phyloP scores from a whole-genome alignment of 2,888 invertebrate genomes.

The Odontocerum albicorne region DNA sequence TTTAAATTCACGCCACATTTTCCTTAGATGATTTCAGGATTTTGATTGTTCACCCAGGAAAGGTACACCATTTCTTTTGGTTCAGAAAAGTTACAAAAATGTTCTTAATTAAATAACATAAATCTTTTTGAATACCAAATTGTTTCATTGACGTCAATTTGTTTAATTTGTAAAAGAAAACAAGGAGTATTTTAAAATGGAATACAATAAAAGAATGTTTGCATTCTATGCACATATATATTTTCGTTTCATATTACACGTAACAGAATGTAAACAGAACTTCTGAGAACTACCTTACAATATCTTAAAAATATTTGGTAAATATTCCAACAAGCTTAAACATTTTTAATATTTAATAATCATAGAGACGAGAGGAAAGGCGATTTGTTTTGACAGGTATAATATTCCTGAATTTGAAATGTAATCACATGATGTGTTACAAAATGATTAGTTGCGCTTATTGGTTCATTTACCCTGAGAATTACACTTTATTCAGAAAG shows the following conservation, averaged over 20 bases:
- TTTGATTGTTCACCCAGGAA: too few relatives aligned
- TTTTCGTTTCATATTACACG: slow-evolving; percentile 32
- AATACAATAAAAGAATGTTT: slow-evolving; percentile 15
- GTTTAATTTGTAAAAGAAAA: too few relatives aligned
- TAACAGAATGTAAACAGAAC: slow-evolving; percentile 34
- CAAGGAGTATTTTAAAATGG: background rate
- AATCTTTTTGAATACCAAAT: too few relatives aligned
- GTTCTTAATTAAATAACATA: too few relatives aligned
- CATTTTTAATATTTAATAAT: slow-evolving; percentile 22
- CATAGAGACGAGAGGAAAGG: slow-evolving; percentile 30
- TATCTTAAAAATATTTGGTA: slow-evolving; percentile 35
- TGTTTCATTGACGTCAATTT: too few relatives aligned
- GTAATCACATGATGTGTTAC: slow-evolving; percentile 13
- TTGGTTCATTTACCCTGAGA: slow-evolving; percentile 36
- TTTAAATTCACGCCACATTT: too few relatives aligned
- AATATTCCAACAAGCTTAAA: slow-evolving; percentile 36
- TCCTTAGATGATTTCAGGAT: too few relatives aligned
- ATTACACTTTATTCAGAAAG: slow-evolving; percentile 17
- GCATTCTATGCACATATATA: slow-evolving; percentile 34
- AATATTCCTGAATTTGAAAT: slow-evolving; percentile 20
- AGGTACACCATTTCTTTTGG: too few relatives aligned
- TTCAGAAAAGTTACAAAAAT: too few relatives aligned
- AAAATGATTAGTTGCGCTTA: slow-evolving; percentile 22
- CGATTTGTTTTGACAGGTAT: slow-evolving; percentile 31
- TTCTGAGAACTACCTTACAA: slow-evolving; percentile 29